Evolutionary conservation across 2,113 vertebrate species (phyloP).

Genomic region (Platanista minor): DNA sequence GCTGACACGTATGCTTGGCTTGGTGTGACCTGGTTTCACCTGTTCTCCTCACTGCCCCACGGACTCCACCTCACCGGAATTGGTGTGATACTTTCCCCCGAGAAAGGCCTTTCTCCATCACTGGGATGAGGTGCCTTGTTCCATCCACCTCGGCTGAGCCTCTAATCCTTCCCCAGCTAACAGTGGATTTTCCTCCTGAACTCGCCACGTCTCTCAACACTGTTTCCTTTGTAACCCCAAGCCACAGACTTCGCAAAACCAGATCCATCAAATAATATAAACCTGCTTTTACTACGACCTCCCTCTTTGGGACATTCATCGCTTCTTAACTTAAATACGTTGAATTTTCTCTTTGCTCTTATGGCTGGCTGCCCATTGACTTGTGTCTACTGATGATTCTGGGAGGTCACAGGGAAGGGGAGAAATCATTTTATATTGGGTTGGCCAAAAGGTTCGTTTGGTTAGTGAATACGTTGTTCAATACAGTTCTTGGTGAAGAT

Average conservation of each 20-base stretch:
- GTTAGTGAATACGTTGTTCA: too few species aligned
- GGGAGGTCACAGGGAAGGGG: neutral
- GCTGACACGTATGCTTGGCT: neutral
- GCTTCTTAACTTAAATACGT: neutral
- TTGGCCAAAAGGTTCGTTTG: too few species aligned
- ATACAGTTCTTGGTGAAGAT: too few species aligned
- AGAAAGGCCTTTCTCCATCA: neutral
- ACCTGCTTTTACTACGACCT: neutral
- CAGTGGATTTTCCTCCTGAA: neutral
- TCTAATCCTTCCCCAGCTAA: neutral
- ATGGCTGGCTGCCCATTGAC: neutral
- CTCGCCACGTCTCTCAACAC: neutral
- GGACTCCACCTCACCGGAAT: neutral
- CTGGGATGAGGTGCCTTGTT: neutral
- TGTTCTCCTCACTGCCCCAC: neutral
- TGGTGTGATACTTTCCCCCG: neutral
- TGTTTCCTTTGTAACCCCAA: neutral
- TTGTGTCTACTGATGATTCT: neutral
- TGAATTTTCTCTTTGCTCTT: neutral
- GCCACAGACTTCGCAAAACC: neutral
- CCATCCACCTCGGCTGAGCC: neutral
- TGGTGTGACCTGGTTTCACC: neutral
- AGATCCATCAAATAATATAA: neutral
- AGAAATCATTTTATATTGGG: neutral
- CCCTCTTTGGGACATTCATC: neutral